Evolutionary conservation across 2,113 vertebrate genomes (phyloP).

Genomic region (Lota lota): DNA sequence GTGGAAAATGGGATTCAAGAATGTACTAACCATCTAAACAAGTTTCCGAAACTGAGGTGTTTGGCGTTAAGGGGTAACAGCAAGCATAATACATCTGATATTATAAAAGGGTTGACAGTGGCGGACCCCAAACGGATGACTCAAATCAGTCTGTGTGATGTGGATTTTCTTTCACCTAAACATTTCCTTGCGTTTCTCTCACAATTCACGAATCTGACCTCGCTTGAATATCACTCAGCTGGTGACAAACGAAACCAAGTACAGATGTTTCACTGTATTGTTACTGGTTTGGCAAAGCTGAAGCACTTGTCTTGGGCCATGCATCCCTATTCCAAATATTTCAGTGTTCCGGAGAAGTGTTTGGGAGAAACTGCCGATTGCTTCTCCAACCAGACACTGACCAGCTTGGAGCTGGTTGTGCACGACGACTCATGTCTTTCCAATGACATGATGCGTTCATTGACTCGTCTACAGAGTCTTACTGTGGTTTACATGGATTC

Average conservation of each 20-base stretch:
- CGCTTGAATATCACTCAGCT: conserved; percentile 37
- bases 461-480: conserved; percentile 41
- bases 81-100: not conserved
- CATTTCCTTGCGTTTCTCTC: conserved; percentile 7
- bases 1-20: conserved; percentile 8
- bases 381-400: conserved; percentile 3
- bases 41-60: conserved; percentile 34
- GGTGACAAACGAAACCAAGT: rapidly evolving
- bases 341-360: not conserved
- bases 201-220: conserved; percentile 38
- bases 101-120: not conserved
- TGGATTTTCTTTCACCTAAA: not conserved
- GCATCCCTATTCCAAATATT: not conserved
- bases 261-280: conserved; percentile 11
- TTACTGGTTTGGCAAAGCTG: conserved; percentile 33
- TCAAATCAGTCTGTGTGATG: conserved; percentile 46
- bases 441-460: conserved; percentile 15
- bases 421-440: conserved; percentile 14
- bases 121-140: conserved; percentile 37
- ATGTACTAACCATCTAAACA: conserved; percentile 10
- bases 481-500: conserved; percentile 26
- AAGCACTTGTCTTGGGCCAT: conserved; percentile 45
- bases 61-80: conserved; percentile 31
- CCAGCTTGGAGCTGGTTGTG: conserved; percentile 53
- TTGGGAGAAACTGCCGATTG: not conserved